Evolutionary conservation across 2,888 invertebrate genomes (phyloP).

Genomic region (Mythimna lalbum): DNA sequence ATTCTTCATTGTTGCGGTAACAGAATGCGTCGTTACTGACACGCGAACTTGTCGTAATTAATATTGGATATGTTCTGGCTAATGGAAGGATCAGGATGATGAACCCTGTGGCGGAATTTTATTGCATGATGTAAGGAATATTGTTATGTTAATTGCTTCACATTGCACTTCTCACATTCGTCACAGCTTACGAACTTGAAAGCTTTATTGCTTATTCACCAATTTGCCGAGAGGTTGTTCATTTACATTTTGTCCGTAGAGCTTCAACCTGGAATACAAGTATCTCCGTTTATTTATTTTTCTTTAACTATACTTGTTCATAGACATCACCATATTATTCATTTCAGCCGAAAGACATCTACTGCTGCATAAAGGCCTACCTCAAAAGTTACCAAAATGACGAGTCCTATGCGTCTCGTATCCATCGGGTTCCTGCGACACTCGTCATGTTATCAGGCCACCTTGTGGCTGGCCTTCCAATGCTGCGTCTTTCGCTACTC

Average conservation of each 20-base stretch:
- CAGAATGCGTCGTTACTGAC: slow-evolving; percentile 71
- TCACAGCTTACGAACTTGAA: slow-evolving; percentile 23
- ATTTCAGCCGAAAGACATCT: no score
- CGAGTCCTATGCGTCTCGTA: no score
- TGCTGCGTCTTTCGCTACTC: no score
- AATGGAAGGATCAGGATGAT: slow-evolving; percentile 62
- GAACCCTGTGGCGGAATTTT: slow-evolving; percentile 55
- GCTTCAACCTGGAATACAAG: slow-evolving; percentile 9
- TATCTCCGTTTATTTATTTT: not conserved
- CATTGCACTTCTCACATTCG: slow-evolving; percentile 42
- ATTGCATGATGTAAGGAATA: slow-evolving; percentile 54
- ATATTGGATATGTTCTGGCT: slow-evolving; percentile 57
- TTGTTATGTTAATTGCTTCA: slow-evolving; percentile 49
- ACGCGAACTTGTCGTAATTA: slow-evolving; percentile 76
- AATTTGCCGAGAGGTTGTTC: not conserved
- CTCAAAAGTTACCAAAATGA: no score
- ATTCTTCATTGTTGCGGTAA: slow-evolving; percentile 77
- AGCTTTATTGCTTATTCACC: slow-evolving; percentile 7
- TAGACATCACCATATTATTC: no score
- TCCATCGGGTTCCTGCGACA: no score
- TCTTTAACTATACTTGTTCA: not conserved
- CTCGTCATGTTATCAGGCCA: no score
- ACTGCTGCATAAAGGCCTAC: no score
- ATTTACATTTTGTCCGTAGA: not conserved
- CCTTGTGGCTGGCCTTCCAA: no score